Base-by-base conservation (phyloP, 2,113 vertebrate species). In the Genyomyrus donnyi region DNA sequence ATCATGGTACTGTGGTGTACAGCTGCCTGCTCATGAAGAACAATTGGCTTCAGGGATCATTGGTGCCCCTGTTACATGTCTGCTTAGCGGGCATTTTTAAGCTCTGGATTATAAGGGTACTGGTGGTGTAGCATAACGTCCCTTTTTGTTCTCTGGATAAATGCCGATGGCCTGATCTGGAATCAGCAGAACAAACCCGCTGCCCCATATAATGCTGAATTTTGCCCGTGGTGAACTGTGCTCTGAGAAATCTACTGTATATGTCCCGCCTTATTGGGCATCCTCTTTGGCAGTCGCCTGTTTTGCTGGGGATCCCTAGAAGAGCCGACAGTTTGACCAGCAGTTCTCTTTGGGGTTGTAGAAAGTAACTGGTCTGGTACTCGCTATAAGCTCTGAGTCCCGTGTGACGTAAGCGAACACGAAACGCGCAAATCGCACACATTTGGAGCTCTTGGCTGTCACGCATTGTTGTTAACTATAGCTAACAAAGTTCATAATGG, bases 301-400 rank as follows among this genome's bases (percentile, higher is more conserved):
- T 35, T 48, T 46, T 10, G 8, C 19, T 11, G 21, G 77, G 39
- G 35, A 83, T 83, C 39, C 19, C 39, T 21, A 19, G 35, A 15
- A 9, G 4, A 42, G 19, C 19, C 3, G 7, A 8, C 77, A 17
- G 19, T 46, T 46, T 24, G 17, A 42, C 80, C 80, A 48, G 49
- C 24, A 3, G 39, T n/a, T 52, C 49, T n/a, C 48, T 48, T 50
- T 50, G 46, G 15, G 42, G 48, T 46, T 49, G n/a, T 21, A 50
- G 84, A 27, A 15, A 49, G 83, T 49, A 10, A 85, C 27, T 39
- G 31, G 42, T 6, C 90, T n/a, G 86, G 89, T 90, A 66, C 90
- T 88, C 90, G 91, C 94, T 92, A 93, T 94, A 94, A 94, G 94
- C 94, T 94, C 93, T 89, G 49, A 91, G 92, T 93, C 92, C 90